These are phyloP conservation scores for Gymnoscopelus microlampas DNA, from an alignment of 2,797 vertebrate species.

Conservation along the genomic window DNA sequence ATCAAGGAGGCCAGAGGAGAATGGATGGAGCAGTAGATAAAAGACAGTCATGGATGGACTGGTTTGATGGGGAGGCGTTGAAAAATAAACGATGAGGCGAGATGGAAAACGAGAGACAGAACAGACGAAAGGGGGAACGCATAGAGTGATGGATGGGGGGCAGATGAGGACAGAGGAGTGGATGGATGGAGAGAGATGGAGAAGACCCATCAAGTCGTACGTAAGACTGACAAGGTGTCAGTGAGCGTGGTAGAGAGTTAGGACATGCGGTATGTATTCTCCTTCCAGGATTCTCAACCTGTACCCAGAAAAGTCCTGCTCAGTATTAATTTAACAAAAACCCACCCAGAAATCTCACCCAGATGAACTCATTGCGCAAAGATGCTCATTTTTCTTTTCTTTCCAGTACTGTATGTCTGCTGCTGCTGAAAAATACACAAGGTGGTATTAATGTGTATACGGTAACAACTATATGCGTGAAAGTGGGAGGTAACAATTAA, in stretches of 20 bases:
- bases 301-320: too few species aligned
- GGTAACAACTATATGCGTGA: not conserved
- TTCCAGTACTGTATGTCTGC: slow-evolving; percentile 19
- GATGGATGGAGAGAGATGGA: too few species aligned
- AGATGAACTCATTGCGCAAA: not conserved
- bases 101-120: not conserved
- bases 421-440: slow-evolving; percentile 19
- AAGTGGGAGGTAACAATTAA: too few species aligned
- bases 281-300: too few species aligned
- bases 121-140: not conserved
- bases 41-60: slow-evolving; percentile 3
- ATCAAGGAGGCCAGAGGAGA: not conserved
- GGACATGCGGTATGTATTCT: too few species aligned
- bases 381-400: slow-evolving; percentile 36
- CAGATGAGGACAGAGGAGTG: too few species aligned
- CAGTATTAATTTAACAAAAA: too few species aligned
- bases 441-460: slow-evolving; percentile 17
- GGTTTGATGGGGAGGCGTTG: slow-evolving; percentile 19
- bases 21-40: slow-evolving; percentile 10
- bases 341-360: too few species aligned
- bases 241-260: too few species aligned
- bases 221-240: too few species aligned
- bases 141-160: not conserved
- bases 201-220: too few species aligned
- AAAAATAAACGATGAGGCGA: not conserved